These are phyloP conservation scores for Diplodus sargus DNA, from an alignment of 2,797 vertebrate species.

Conservation along the genomic window DNA sequence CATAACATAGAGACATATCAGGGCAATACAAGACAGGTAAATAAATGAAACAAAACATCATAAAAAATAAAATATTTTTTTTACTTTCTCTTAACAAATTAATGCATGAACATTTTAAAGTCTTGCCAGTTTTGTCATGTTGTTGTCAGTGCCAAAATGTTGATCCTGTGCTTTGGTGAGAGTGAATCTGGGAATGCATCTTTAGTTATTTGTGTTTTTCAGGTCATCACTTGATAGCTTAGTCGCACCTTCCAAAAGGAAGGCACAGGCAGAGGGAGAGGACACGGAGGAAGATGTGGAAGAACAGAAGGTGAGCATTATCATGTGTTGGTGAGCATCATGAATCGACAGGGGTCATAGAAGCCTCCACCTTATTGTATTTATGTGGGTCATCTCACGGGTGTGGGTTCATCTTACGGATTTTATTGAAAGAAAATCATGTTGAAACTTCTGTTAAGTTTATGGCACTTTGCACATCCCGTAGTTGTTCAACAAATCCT, in stretches of 20 bases:
- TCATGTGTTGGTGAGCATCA: neutral
- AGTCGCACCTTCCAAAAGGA: conserved; percentile 87
- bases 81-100: too few relatives aligned
- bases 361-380: neutral
- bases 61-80: too few relatives aligned
- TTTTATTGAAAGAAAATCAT: too few relatives aligned
- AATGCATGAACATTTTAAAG: too few relatives aligned
- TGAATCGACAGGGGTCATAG: neutral
- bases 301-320: conserved; percentile 89
- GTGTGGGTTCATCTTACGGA: too few relatives aligned
- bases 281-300: conserved; percentile 93
- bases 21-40: too few relatives aligned
- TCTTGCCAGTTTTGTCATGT: neutral
- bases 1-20: too few relatives aligned
- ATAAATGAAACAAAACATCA: too few relatives aligned
- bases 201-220: conserved; percentile 32
- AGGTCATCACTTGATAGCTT: conserved; percentile 93
- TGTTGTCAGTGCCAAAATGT: neutral
- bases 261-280: conserved; percentile 90
- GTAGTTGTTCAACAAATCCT: too few relatives aligned
- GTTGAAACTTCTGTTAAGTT: too few relatives aligned
- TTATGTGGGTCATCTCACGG: too few relatives aligned
- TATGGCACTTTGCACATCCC: too few relatives aligned
- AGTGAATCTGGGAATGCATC: neutral
- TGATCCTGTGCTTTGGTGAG: neutral